Evolutionary conservation across 1,140 invertebrate species (phyloP).

Genomic region (Calliopsis andreniformis): DNA sequence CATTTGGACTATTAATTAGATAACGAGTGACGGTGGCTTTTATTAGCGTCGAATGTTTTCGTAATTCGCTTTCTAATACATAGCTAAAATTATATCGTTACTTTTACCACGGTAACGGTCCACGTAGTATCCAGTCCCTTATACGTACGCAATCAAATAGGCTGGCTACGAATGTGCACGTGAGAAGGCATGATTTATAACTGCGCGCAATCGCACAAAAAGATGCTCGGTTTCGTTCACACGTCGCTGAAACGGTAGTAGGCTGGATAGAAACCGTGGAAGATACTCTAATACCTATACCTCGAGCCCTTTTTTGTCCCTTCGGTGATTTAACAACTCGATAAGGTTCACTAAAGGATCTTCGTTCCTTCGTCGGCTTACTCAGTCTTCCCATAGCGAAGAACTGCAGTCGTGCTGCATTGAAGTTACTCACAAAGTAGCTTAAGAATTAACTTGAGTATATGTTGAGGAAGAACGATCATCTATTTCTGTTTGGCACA

Average conservation of each 20-base stretch:
- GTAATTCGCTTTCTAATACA: conserved; percentile 65
- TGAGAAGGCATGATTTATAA: conserved; percentile 56
- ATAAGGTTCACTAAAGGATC: not conserved
- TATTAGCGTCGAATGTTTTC: conserved; percentile 55
- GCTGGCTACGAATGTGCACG: conserved; percentile 27
- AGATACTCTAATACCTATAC: conserved; percentile 11
- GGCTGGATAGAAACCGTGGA: not conserved
- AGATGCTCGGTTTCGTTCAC: conserved; percentile 52
- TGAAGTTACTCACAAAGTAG: no score
- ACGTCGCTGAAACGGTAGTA: conserved; percentile 19
- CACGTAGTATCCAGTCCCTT: conserved; percentile 40
- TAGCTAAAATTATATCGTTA: conserved; percentile 66
- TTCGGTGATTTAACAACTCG: not conserved
- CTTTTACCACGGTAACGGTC: conserved; percentile 53
- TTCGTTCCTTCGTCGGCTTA: not conserved
- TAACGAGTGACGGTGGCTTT: conserved; percentile 45
- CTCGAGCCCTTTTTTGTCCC: not conserved
- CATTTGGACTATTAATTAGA: conserved; percentile 53
- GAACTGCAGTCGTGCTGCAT: no score
- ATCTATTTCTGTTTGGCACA: no score
- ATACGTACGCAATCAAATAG: conserved; percentile 44
- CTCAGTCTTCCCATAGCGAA: conserved; percentile 3
- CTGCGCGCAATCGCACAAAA: conserved; percentile 40
- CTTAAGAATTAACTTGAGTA: no score
- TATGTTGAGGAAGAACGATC: no score